Percentiles rank a stretch among this genome's conserved stretches.
These are phyloP conservation scores for Melanchra persicariae DNA, from an alignment of 2,888 invertebrate genomes.

Conservation along the genomic window DNA sequence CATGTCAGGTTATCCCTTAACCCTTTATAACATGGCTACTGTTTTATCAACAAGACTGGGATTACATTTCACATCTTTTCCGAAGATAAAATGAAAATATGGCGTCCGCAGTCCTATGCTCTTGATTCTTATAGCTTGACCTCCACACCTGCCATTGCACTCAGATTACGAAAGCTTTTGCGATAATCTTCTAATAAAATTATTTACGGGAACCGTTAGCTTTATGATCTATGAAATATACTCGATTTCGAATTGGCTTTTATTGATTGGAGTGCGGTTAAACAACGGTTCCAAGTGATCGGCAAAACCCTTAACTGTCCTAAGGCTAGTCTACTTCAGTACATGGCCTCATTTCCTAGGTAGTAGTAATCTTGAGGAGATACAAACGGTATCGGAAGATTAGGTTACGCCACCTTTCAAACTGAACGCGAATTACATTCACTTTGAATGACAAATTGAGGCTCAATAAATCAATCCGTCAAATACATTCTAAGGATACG, in stretches of 20 bases:
- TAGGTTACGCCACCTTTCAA: conserved; percentile 42
- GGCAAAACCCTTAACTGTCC: conserved; percentile 36
- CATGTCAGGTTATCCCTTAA: not conserved
- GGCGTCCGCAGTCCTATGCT: conserved; percentile 21
- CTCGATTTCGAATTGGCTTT: conserved; percentile 34
- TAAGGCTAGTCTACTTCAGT: conserved; percentile 43
- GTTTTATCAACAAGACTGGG: conserved; percentile 3
- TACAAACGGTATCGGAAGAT: conserved; percentile 54
- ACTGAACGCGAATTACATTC: conserved; percentile 43
- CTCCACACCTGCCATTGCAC: conserved; percentile 20
- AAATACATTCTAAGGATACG: conserved; percentile 17
- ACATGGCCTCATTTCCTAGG: conserved; percentile 39
- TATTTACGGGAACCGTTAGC: conserved; percentile 34
- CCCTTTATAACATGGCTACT: not conserved
- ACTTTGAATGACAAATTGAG: conserved; percentile 36
- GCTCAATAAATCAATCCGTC: conserved; percentile 37
- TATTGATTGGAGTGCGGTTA: conserved; percentile 54
- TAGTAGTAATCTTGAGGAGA: conserved; percentile 49
- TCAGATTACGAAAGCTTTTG: conserved; percentile 33
- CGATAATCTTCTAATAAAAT: conserved; percentile 36
- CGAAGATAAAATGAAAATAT: conserved; percentile 28
- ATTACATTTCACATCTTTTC: conserved; percentile 19
- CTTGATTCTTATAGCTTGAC: conserved; percentile 39
- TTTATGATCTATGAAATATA: conserved; percentile 40
- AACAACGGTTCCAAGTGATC: conserved; percentile 39